Base-by-base conservation (phyloP, 2,113 vertebrate genomes). In the Oreochromis aureus region DNA sequence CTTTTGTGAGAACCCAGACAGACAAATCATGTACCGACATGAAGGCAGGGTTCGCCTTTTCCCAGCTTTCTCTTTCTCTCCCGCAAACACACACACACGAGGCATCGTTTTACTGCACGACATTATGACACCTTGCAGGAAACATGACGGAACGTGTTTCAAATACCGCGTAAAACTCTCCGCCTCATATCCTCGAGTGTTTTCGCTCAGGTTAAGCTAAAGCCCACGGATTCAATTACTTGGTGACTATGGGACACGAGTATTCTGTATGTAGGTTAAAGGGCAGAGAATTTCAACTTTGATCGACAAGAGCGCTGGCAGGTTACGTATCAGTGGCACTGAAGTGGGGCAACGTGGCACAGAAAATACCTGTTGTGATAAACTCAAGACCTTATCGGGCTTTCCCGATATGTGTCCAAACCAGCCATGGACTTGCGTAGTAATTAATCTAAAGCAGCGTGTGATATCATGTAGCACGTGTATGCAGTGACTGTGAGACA, bases 71-170 rank as follows among this genome's bases (percentile, higher is more conserved):
- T 12, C 15, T 11, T 11, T 12, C 32, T 12, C n/a, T 2, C 61
- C 6, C n/a, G 36, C 61, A 36, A 3, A 32, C 58, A 83, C 83
- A 54, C 53, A 69, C 22, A 24, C 78, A 55, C 19, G 2, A n/a
- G 3, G 24, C 51, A 66, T 54, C 2, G 9, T 76, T 85, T 39
- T 13, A 30, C 53, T 36, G 34, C 16, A 10, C 27, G 3, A 56
- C 13, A 56, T 51, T 46, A 16, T 85, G 11, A 44, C 81, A 88
- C 84, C 3, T 34, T 22, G 66, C 39, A 79, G 46, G 3, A 44
- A 84, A 92, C 94, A 81, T 89, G 93, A 92, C 24, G 12, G 69
- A 39, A 89, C 93, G 24, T 91, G 93, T 88, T 82, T 73, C 2
- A 88, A 53, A 90, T 90, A 80, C 83, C 76, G 4, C n/a, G 0